Evolutionary conservation across 2,888 invertebrate species (phyloP).

Genomic region (Drosophila helvetica): DNA sequence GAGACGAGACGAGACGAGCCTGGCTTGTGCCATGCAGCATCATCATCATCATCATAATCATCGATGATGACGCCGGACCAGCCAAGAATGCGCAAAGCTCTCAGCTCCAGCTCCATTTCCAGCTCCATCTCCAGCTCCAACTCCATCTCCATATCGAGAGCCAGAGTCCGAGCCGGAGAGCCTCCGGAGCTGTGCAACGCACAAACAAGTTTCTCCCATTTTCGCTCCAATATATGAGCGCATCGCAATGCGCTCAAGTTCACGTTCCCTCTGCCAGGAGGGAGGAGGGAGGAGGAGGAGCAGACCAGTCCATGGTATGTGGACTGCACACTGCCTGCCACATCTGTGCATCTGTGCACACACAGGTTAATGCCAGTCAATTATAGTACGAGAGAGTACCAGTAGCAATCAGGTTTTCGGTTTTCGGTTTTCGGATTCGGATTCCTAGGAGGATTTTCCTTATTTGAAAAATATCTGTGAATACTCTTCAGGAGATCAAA

Average conservation of each 20-base stretch:
- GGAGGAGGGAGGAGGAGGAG: conserved; percentile 3
- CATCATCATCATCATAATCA: conserved; percentile 23
- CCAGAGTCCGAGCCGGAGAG: background rate
- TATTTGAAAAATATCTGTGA: background rate
- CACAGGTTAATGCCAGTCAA: conserved; percentile 38
- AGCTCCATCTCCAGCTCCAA: too few species aligned
- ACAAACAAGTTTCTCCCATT: conserved; percentile 19
- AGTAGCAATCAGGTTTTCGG: conserved; percentile 33
- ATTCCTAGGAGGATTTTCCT: conserved; percentile 6
- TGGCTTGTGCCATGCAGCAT: conserved; percentile 17
- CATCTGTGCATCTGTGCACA: conserved; percentile 25
- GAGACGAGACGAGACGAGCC: background rate
- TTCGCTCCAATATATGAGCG: conserved; percentile 26
- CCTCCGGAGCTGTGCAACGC: background rate
- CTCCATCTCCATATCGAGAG: background rate
- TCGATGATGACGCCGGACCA: conserved; percentile 59
- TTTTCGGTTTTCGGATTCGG: conserved; percentile 3
- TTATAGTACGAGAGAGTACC: conserved; percentile 16
- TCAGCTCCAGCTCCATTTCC: background rate
- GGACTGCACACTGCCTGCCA: conserved; percentile 26
- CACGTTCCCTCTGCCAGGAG: conserved; percentile 5
- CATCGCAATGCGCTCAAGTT: conserved; percentile 36
- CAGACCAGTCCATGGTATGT: conserved; percentile 18
- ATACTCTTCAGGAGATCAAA: background rate
- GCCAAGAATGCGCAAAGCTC: conserved; percentile 58